Evolutionary conservation across 2,797 vertebrate genomes (phyloP).

Genomic region (Cetoscarus ocellatus): DNA sequence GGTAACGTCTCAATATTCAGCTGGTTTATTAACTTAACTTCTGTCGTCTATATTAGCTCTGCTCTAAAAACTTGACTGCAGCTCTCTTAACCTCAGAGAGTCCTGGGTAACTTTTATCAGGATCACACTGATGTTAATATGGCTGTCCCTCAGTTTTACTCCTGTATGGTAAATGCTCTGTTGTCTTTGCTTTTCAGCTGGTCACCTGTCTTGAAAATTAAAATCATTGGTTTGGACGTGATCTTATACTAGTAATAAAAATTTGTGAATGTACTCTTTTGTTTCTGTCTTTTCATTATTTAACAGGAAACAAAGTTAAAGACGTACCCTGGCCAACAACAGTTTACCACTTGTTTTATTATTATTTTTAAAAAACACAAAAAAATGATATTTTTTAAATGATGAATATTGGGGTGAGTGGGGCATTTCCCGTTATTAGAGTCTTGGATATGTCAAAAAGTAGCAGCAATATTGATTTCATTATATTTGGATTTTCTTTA

Average conservation of each 20-base stretch:
- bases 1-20: slow-evolving; percentile 6
- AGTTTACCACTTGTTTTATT: too few relatives aligned
- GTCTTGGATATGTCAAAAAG: too few relatives aligned
- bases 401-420: too few relatives aligned
- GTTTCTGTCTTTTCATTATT: slow-evolving; percentile 23
- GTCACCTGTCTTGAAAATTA: slow-evolving; percentile 66
- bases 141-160: slow-evolving; percentile 54
- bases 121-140: slow-evolving; percentile 48
- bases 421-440: too few relatives aligned
- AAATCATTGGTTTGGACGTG: slow-evolving; percentile 71
- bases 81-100: slow-evolving; percentile 16
- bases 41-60: slow-evolving; percentile 18
- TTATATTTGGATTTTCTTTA: too few relatives aligned
- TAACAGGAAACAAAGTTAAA: not conserved
- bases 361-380: too few relatives aligned
- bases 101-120: slow-evolving; percentile 24
- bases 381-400: too few relatives aligned
- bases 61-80: slow-evolving; percentile 6
- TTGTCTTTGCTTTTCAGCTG: slow-evolving; percentile 70
- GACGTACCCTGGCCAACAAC: not conserved
- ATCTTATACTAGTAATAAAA: slow-evolving; percentile 74
- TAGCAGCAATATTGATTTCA: too few relatives aligned
- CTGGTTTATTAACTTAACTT: slow-evolving; percentile 11
- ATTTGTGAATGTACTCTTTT: slow-evolving; percentile 68
- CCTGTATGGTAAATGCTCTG: slow-evolving; percentile 61